Conservation (phyloP, 2,797 vertebrate species). For the Myioborus miniatus region DNA sequence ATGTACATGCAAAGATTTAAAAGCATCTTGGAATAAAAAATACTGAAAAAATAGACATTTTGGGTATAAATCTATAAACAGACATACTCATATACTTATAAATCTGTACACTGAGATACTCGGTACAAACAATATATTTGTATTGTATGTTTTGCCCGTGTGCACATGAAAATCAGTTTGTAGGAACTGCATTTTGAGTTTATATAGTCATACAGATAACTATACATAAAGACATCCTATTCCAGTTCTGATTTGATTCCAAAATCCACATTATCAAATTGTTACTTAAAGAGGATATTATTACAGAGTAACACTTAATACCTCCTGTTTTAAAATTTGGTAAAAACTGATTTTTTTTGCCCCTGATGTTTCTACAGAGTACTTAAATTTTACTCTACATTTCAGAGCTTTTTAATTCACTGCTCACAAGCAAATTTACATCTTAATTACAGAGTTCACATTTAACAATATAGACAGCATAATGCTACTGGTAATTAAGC, state of each 20-base stretch:
- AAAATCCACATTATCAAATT: conserved; percentile 43
- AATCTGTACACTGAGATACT: not conserved
- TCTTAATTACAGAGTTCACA: conserved; percentile 82
- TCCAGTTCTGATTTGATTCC: conserved; percentile 21
- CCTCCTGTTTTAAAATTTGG: conserved; percentile 52
- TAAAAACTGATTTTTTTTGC: conserved; percentile 9
- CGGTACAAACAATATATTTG: not conserved
- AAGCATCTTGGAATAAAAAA: not conserved
- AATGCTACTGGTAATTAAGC: conserved; percentile 79
- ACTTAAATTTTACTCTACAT: conserved; percentile 67
- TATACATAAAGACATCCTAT: not conserved
- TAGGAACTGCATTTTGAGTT: conserved; percentile 11
- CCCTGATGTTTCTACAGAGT: conserved; percentile 38
- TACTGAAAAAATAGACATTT: not conserved
- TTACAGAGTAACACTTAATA: conserved; percentile 57
- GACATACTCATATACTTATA: not conserved
- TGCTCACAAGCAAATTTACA: conserved; percentile 79
- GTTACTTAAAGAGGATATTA: conserved; percentile 20
- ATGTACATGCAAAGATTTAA: not conserved
- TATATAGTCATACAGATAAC: conserved; percentile 22
- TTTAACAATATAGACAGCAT: conserved; percentile 80
- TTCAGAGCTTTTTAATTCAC: conserved; percentile 76
- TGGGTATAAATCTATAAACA: not conserved
- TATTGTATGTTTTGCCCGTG: not conserved
- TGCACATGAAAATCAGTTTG: not conserved